Conservation (phyloP, 1,140 invertebrate genomes). For the Tenebrio molitor region DNA sequence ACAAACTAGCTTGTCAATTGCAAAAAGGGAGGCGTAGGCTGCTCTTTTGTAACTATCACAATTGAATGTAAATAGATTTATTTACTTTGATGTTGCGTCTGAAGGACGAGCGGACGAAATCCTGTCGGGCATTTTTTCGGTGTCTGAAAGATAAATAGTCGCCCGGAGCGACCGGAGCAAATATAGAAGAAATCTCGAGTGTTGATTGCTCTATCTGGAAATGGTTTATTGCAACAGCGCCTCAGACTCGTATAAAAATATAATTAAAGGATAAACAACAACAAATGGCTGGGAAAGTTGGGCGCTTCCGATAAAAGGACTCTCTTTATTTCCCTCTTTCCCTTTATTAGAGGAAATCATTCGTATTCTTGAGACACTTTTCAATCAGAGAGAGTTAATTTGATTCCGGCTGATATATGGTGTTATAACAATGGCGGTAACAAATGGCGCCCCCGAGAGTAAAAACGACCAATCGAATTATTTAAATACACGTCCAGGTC, state of each 20-base stretch:
- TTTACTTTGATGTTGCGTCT: conserved; percentile 3
- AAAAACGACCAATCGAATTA: background rate
- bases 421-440: conserved; percentile 21
- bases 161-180: background rate
- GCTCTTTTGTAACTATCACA: background rate
- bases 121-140: background rate
- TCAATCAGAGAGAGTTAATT: conserved; percentile 18
- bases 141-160: background rate
- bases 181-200: background rate
- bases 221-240: background rate
- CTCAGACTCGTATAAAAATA: conserved; percentile 1
- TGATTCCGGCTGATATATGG: conserved; percentile 23
- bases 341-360: conserved; percentile 11
- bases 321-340: background rate
- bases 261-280: conserved; percentile 3
- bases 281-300: background rate
- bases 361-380: conserved; percentile 26
- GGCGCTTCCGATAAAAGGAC: background rate
- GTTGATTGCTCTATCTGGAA: background rate
- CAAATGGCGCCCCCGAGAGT: conserved; percentile 1
- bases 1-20: background rate
- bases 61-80: conserved; percentile 13
- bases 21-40: conserved; percentile 11
- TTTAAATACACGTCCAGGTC: background rate
- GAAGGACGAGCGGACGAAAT: background rate